phyloP scores from a whole-genome alignment of 2,797 vertebrate genomes.

The Micrastur ruficollis region DNA sequence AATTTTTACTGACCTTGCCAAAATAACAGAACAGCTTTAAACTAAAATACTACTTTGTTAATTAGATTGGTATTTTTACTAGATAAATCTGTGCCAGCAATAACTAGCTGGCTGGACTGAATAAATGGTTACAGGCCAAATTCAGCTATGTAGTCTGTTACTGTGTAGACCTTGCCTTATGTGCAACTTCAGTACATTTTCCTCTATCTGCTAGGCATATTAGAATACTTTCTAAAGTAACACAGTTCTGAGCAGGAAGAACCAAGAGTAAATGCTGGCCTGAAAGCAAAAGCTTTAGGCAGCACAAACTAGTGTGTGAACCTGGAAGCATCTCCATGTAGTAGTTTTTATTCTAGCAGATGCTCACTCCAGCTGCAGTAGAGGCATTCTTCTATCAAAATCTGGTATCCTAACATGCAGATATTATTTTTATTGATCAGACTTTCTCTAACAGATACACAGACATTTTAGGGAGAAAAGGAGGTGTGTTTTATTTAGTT shows the following conservation, averaged over 20 bases:
- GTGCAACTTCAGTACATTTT: background rate
- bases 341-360: background rate
- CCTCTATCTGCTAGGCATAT: background rate
- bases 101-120: background rate
- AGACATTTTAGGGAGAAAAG: background rate
- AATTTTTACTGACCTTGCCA: background rate
- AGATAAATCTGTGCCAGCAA: background rate
- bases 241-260: background rate
- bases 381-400: background rate
- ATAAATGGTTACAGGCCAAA: background rate
- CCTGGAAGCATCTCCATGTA: background rate
- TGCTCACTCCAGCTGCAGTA: background rate
- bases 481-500: background rate
- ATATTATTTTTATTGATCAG: background rate
- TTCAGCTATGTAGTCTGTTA: background rate
- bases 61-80: background rate
- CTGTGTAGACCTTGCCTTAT: background rate
- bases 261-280: background rate
- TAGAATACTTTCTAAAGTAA: background rate
- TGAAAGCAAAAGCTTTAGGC: background rate
- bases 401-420: background rate
- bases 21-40: background rate
- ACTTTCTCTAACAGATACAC: background rate
- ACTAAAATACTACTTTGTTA: background rate
- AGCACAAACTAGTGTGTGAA: background rate